Base-by-base conservation (phyloP, 2,888 invertebrate genomes). In the Ennomos quercinarius region DNA sequence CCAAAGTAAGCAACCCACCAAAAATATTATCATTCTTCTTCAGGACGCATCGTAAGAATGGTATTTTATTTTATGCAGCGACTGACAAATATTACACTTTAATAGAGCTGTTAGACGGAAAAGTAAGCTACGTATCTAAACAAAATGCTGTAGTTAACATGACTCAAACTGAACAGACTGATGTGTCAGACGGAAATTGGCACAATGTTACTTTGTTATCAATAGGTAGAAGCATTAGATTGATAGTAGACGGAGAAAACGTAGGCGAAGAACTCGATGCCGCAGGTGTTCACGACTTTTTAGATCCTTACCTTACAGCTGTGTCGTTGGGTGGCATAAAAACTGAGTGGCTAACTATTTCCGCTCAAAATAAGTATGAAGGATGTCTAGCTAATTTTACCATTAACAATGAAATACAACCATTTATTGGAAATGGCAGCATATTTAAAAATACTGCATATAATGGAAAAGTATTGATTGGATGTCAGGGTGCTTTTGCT, bases 361-460 rank as follows among this genome's bases (percentile, higher is more conserved):
- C 83, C 10, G 84, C 87, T 47, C 93, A 94, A 10, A 91, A 92
- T 80, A 95, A 94, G 70, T 98, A 98, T 79, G 96, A 96, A 86
- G 99, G 99, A 1, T 99, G 99, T 76, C 88, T 99, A 60, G 96
- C 96, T 0, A 97, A 98, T 80, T 97, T 99, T 78, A 95, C 96
- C 3, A 94, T 99, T 13, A 98, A 99, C 78, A 96, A 96, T 73
- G 97, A 98, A 88, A 93, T 97, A 41, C 97, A 98, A 81, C 97
- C 98, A 0, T 95, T 98, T 79, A 96, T 96, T 77, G 98, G 98
- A 0, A 96, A 97, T 3, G 98, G 98, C 56, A 96, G 95, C 68
- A 95, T 98, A 59, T 96, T 97, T 70, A 93, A 93, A 59, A 95
- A 96, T 62, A 95, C 95, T 0, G 72, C 94, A 0, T 93, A 94